These are phyloP conservation scores for Lophotriccus pileatus DNA, from an alignment of 2,797 vertebrate genomes.

Conservation along the genomic window DNA sequence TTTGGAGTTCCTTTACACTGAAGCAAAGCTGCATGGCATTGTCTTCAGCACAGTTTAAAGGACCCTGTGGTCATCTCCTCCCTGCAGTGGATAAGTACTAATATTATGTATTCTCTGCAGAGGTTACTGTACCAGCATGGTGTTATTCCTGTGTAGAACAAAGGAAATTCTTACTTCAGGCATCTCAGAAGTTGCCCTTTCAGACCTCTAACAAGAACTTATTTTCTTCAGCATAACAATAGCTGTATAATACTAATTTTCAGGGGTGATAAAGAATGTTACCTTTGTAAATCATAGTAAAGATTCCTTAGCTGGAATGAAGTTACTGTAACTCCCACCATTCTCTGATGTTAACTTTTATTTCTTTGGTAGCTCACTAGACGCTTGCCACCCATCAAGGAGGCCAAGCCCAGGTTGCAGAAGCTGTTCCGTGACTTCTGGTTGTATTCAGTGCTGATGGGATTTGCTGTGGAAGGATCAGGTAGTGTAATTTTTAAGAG, in stretches of 20 bases:
- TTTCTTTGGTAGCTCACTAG: conserved; percentile 83
- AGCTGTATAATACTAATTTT: background rate
- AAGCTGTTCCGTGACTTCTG: conserved; percentile 98
- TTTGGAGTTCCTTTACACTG: conserved; percentile 30
- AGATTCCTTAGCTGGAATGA: background rate
- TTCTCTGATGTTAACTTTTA: background rate
- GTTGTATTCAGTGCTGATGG: conserved; percentile 97
- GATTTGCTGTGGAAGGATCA: conserved; percentile 95
- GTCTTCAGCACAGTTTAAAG: background rate
- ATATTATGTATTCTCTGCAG: background rate
- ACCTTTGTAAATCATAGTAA: background rate
- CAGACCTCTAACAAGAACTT: background rate
- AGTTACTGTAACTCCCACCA: conserved; percentile 18
- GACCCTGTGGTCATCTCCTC: background rate
- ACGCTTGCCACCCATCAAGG: conserved; percentile 90
- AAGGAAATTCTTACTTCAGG: background rate
- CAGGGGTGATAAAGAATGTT: background rate
- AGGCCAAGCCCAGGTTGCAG: conserved; percentile 92
- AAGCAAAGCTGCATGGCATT: conserved; percentile 10
- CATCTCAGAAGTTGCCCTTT: background rate
- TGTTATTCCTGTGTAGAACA: conserved; percentile 9
- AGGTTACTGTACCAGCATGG: background rate
- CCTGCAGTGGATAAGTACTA: background rate
- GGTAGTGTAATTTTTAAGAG: conserved; percentile 71
- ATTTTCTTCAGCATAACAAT: background rate